Evolutionary conservation across 2,888 invertebrate genomes (phyloP), one percentile per base, ranked within the genome.

Genomic region (Palloptera scutellata): DNA sequence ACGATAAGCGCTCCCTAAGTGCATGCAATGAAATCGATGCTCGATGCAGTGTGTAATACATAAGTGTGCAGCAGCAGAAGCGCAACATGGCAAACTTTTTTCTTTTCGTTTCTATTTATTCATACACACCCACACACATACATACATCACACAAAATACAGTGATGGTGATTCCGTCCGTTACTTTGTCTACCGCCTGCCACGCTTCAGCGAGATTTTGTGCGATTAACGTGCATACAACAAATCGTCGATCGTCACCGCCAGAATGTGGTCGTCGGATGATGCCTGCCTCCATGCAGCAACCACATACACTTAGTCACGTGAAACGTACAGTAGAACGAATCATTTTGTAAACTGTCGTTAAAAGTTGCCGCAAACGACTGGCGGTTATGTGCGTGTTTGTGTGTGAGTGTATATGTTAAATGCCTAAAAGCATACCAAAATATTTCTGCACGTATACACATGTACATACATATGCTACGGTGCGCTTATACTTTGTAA

Each of bases 301-400:
- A 30, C 10, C 43, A 2, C 59, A 30, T 12, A 19, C 15, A 20
- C 30, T 1, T 40, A 48, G 11, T 11, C 17, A n/a, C 6, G 17
- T n/a, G 40, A 8, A 17, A n/a, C 6, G 17, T 20, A 20, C 48
- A 11, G 43, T 40, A 53, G 55, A 48, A 19, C 41, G 43, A 58
- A 6, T 20, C 59, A 45, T 55, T 67, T 64, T 60, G 48, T 48
- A 67, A 71, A 66, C 62, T 70, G 65, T 66, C 70, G 61, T 70
- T 69, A 67, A 72, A 70, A 69, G 62, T 63, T 54, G 65, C 70
- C 72, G 45, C 71, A 73, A 72, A 72, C 55, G 71, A 70, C 70
- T 72, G 65, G 72, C 73, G 72, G 67, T 70, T 73, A 71, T 43
- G 53, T 65, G 61, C 66, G 61, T 65, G 68, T 65, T 64, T 52